Percentiles rank a stretch among this genome's conserved stretches.
Conservation (phyloP, 2,888 invertebrate species). For the Hetaerina titia region DNA sequence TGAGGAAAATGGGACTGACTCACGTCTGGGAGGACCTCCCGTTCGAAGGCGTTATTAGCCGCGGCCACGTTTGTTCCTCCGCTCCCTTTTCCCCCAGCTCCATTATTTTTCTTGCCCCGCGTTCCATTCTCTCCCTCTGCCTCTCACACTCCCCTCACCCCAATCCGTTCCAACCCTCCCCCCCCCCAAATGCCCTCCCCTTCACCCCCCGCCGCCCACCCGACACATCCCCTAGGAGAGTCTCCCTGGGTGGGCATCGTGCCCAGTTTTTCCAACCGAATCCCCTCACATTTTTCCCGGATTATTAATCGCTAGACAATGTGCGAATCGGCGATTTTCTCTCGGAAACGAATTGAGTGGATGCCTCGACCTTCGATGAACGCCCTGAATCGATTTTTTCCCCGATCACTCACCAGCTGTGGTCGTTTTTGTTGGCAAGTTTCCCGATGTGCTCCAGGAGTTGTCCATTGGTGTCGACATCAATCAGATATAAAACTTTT, state of each 20-base stretch:
- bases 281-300: background rate
- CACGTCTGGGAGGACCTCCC: constrained; percentile 11
- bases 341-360: background rate
- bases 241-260: background rate
- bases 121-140: background rate
- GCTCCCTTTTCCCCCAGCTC: background rate
- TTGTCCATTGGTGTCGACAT: background rate
- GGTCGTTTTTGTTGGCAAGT: background rate
- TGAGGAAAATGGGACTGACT: constrained; percentile 35
- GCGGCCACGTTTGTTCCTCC: constrained; percentile 28
- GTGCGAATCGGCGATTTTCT: background rate
- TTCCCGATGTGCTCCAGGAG: background rate
- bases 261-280: background rate
- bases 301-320: constrained; percentile 27
- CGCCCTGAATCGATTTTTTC: background rate
- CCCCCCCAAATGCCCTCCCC: background rate
- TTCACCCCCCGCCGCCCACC: background rate
- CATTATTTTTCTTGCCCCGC: background rate
- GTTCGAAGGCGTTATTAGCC: constrained; percentile 24
- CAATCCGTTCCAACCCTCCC: background rate
- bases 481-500: background rate
- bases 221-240: background rate
- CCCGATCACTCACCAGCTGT: background rate
- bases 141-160: background rate
- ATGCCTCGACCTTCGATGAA: background rate